phyloP scores from a whole-genome alignment of 2,113 vertebrate genomes.

The Rhea americana region DNA sequence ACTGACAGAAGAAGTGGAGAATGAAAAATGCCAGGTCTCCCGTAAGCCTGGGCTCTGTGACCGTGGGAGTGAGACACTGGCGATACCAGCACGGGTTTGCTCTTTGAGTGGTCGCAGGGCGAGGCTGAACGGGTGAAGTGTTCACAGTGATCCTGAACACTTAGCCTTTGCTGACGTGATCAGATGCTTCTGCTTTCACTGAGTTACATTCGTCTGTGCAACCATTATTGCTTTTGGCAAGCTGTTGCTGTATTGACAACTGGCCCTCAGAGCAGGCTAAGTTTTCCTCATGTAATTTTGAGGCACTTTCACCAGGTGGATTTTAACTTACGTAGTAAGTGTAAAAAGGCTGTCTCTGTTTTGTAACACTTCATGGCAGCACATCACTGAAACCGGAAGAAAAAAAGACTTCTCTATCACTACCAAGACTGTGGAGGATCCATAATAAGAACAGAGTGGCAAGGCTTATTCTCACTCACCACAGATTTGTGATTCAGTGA shows the following conservation, averaged over 20 bases:
- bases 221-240: neutral
- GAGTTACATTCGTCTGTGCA: neutral
- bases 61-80: neutral
- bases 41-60: accelerated
- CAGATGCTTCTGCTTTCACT: neutral
- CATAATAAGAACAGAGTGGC: accelerated
- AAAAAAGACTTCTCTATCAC: neutral
- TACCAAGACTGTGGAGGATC: accelerated
- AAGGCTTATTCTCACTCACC: neutral
- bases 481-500: neutral
- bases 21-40: neutral
- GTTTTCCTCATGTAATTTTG: neutral
- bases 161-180: neutral
- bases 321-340: neutral
- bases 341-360: neutral
- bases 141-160: accelerated
- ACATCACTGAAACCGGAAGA: neutral
- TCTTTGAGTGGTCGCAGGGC: accelerated
- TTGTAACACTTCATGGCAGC: neutral
- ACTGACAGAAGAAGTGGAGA: neutral
- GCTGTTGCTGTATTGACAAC: neutral
- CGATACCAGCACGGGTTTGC: neutral
- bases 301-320: neutral
- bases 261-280: neutral
- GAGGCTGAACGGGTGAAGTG: neutral